phyloP scores from a whole-genome alignment of 2,888 invertebrate genomes.

The Athetis lepigone region DNA sequence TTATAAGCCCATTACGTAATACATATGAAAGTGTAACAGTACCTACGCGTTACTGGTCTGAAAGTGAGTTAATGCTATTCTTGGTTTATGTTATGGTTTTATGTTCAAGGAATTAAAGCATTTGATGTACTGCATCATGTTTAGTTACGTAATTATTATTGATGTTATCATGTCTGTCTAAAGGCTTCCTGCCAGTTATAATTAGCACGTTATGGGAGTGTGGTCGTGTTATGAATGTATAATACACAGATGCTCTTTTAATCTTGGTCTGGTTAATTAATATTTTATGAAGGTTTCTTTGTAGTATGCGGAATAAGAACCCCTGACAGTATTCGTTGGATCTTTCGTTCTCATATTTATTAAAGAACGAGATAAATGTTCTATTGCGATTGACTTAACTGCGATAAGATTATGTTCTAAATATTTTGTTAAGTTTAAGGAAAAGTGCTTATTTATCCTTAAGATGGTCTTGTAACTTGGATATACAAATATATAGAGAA shows the following conservation, averaged over 20 bases:
- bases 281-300: constrained; percentile 38
- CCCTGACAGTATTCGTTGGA: constrained; percentile 9
- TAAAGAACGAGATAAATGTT: constrained; percentile 13
- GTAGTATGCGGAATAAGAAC: constrained; percentile 18
- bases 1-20: constrained; percentile 73
- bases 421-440: not conserved
- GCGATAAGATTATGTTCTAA: constrained; percentile 1
- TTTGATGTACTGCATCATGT: constrained; percentile 51
- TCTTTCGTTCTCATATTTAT: not conserved
- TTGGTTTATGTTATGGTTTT: constrained; percentile 51
- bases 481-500: not conserved
- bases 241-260: constrained; percentile 43
- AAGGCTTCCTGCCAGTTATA: constrained; percentile 64
- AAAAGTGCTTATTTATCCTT: not conserved
- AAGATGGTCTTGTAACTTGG: not conserved
- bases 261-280: constrained; percentile 40
- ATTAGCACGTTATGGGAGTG: constrained; percentile 58
- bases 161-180: constrained; percentile 43
- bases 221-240: constrained; percentile 52
- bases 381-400: constrained; percentile 11
- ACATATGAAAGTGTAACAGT: constrained; percentile 78
- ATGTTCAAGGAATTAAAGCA: constrained; percentile 61
- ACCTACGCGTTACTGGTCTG: constrained; percentile 76
- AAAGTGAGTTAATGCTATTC: constrained; percentile 85
- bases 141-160: constrained; percentile 62